Conservation (phyloP, 1,140 invertebrate genomes). For the Pygmarrhopalites habei region DNA sequence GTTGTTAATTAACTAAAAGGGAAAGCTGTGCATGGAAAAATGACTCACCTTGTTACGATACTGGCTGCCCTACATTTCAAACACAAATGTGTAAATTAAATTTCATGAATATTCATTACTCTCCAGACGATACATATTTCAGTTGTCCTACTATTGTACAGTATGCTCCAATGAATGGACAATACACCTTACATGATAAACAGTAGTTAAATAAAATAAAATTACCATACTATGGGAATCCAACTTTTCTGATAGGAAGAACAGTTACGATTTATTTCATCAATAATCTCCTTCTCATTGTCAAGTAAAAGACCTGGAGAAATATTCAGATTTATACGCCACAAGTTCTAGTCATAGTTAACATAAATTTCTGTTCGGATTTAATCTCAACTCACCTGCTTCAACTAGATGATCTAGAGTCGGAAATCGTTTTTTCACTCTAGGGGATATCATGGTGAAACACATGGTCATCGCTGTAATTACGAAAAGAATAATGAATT, state of each 20-base stretch:
- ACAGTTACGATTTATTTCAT: conserved; percentile 70
- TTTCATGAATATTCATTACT: too few relatives aligned
- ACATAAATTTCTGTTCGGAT: too few relatives aligned
- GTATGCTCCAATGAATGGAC: too few relatives aligned
- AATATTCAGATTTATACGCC: not conserved
- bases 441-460: conserved; percentile 72
- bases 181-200: too few relatives aligned
- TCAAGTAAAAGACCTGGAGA: conserved; percentile 66
- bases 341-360: too few relatives aligned
- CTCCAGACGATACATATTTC: too few relatives aligned
- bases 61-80: conserved; percentile 61
- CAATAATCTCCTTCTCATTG: conserved; percentile 73
- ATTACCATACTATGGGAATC: conserved; percentile 81
- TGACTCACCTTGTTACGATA: conserved; percentile 75
- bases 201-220: too few relatives aligned
- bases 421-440: conserved; percentile 86
- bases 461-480: conserved; percentile 76
- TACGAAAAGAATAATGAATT: too few relatives aligned
- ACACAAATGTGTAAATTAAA: too few relatives aligned
- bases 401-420: conserved; percentile 79
- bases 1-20: too few relatives aligned
- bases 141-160: too few relatives aligned
- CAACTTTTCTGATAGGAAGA: conserved; percentile 85
- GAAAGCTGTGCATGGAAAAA: too few relatives aligned
- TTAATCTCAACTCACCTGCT: conserved; percentile 54